A percentile compares a stretch with the other conserved stretches of the same genome.
Conservation (phyloP, 2,888 invertebrate genomes). For the Cheiracanthium punctorium region DNA sequence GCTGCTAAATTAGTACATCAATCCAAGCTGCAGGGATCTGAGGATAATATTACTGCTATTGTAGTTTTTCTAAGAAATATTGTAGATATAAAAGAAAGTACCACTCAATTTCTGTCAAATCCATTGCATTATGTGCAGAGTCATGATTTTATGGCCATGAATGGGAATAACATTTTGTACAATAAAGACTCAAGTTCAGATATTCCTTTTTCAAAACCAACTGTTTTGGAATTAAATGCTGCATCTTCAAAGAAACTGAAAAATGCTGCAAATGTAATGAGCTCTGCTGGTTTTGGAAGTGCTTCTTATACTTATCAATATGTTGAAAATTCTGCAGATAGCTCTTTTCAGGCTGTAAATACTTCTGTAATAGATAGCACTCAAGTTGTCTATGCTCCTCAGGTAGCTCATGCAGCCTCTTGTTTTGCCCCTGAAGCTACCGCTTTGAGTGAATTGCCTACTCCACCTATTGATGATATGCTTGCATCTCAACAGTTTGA, state of each 20-base stretch:
- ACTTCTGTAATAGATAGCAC: neutral
- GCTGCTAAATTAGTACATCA: slow-evolving; percentile 84
- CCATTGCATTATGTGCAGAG: neutral
- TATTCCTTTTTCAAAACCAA: slow-evolving; percentile 36
- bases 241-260: slow-evolving; percentile 54
- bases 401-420: neutral
- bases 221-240: slow-evolving; percentile 42
- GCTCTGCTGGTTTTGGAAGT: slow-evolving; percentile 39
- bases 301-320: slow-evolving; percentile 22
- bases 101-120: neutral
- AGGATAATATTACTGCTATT: slow-evolving; percentile 93
- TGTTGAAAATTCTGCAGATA: slow-evolving; percentile 8
- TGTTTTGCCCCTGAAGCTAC: slow-evolving; percentile 63
- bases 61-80: slow-evolving; percentile 85
- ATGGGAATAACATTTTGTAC: slow-evolving; percentile 15
- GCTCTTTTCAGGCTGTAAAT: neutral
- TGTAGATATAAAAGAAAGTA: slow-evolving; percentile 68
- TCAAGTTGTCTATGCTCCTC: slow-evolving; percentile 12
- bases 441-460: slow-evolving; percentile 67
- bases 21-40: slow-evolving; percentile 86
- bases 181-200: neutral
- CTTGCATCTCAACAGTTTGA: slow-evolving; percentile 48
- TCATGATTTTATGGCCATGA: slow-evolving; percentile 22
- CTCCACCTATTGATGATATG: slow-evolving; percentile 68
- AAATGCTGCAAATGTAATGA: slow-evolving; percentile 46